Conservation (phyloP, 2,113 vertebrate species). For the Brachyistius frenatus region DNA sequence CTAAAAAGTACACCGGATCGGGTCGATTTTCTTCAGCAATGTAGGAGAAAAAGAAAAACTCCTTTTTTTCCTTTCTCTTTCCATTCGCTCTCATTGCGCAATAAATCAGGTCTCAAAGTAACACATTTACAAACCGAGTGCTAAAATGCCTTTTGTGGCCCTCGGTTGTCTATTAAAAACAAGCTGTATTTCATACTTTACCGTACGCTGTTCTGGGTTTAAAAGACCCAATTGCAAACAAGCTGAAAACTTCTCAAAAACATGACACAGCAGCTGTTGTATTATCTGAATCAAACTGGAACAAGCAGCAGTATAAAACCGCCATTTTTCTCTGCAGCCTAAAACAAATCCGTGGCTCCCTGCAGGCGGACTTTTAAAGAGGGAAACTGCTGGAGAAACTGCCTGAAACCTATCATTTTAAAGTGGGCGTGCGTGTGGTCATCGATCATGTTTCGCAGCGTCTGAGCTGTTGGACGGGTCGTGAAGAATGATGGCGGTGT, state of each 20-base stretch:
- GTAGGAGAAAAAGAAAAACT: background rate
- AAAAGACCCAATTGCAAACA: slow-evolving; percentile 25
- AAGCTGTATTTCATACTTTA: background rate
- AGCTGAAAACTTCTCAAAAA: slow-evolving; percentile 14
- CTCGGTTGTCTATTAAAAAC: slow-evolving; percentile 11
- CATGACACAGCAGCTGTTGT: slow-evolving; percentile 46
- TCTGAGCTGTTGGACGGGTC: slow-evolving; percentile 9
- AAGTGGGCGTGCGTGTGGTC: background rate
- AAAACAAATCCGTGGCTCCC: slow-evolving; percentile 17
- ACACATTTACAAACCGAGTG: background rate
- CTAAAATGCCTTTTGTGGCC: background rate
- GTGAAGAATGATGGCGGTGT: background rate
- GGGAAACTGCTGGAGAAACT: background rate
- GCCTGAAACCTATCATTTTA: slow-evolving; percentile 36
- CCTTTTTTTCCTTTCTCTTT: background rate
- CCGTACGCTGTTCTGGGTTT: background rate
- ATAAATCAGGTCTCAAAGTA: slow-evolving; percentile 5
- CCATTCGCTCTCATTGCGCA: background rate
- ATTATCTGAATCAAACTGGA: slow-evolving; percentile 29
- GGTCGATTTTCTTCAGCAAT: background rate
- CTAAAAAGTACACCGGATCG: too few relatives aligned
- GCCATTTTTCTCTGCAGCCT: slow-evolving; percentile 22
- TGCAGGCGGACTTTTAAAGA: slow-evolving; percentile 21
- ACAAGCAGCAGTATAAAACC: slow-evolving; percentile 20
- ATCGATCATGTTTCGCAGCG: slow-evolving; percentile 36